phyloP scores from a whole-genome alignment of 2,113 vertebrate species.

The Burhinus oedicnemus region DNA sequence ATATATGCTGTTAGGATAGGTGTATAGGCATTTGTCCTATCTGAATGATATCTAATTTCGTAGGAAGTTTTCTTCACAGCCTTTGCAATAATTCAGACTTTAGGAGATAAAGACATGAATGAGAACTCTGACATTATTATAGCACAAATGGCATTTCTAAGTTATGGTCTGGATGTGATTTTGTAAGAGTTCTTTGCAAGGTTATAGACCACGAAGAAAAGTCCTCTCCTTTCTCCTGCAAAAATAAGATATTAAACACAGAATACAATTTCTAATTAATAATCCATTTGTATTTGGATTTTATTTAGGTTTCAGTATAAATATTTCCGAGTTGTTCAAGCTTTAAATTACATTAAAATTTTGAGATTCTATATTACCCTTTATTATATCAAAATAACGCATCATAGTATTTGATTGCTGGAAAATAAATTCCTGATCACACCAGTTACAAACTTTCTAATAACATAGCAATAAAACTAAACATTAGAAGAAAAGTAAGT shows the following conservation, averaged over 20 bases:
- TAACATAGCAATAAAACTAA: not conserved
- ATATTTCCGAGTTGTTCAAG: not conserved
- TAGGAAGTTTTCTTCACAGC: not conserved
- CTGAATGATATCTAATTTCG: not conserved
- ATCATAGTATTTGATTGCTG: not conserved
- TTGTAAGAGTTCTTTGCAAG: not conserved
- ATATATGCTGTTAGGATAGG: not conserved
- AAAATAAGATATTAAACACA: not conserved
- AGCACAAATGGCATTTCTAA: not conserved
- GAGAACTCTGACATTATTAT: not conserved
- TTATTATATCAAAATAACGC: not conserved
- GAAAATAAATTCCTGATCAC: not conserved
- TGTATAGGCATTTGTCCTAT: not conserved
- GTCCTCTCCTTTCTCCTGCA: not conserved
- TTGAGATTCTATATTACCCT: not conserved
- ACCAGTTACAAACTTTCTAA: not conserved
- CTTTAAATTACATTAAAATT: not conserved
- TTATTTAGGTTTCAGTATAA: not conserved
- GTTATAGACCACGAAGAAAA: not conserved
- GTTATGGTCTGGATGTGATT: not conserved
- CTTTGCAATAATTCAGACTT: not conserved
- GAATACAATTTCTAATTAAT: not conserved
- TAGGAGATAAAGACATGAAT: not conserved
- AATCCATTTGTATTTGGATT: not conserved
- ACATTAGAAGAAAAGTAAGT: not conserved